Evolutionary conservation across 2,888 invertebrate genomes (phyloP), one percentile per base, ranked within the genome.

Genomic region (Phymatocera aterrima): DNA sequence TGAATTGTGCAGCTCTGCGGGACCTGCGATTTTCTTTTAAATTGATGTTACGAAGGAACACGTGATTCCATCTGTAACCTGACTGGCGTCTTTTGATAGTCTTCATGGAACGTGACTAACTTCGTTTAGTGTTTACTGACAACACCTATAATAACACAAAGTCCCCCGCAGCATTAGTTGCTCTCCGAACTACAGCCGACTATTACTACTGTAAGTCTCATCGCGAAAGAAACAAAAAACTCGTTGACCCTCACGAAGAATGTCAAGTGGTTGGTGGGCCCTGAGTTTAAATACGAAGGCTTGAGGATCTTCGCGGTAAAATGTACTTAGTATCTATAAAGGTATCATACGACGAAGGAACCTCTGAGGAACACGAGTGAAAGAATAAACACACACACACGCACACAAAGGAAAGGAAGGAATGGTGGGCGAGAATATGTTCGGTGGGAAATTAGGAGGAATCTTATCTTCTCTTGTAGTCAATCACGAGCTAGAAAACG

Each of bases 201-300:
- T n/a, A n/a, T n/a, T n/a, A n/a, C n/a, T n/a, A n/a, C n/a, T n/a
- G n/a, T n/a, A n/a, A n/a, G n/a, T n/a, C n/a, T n/a, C n/a, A n/a
- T n/a, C n/a, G n/a, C n/a, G n/a, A n/a, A n/a, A n/a, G n/a, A n/a
- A n/a, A n/a, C n/a, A n/a, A 37, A n/a, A 46, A 68, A 68, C 68
- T 21, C 68, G 43, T 68, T 68, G 68, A 68, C 46, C 46, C n/a
- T 24, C 18, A 68, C 28, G 68, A 68, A 46, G 68, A 68, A 68
- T 46, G 68, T 46, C 24, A 24, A 68, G 68, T 68, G 68, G 68
- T 68, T 43, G 43, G 46, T 68, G 43, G 46, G 68, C 68, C 68
- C 34, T 37, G 15, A 15, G 18, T 46, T 68, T 46, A 28, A 46
- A 46, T 64, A 21, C n/a, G 46, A 21, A 21, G 43, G 24, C 68